Base-by-base conservation (phyloP, 2,888 invertebrate genomes). In the Orthosia gracilis region DNA sequence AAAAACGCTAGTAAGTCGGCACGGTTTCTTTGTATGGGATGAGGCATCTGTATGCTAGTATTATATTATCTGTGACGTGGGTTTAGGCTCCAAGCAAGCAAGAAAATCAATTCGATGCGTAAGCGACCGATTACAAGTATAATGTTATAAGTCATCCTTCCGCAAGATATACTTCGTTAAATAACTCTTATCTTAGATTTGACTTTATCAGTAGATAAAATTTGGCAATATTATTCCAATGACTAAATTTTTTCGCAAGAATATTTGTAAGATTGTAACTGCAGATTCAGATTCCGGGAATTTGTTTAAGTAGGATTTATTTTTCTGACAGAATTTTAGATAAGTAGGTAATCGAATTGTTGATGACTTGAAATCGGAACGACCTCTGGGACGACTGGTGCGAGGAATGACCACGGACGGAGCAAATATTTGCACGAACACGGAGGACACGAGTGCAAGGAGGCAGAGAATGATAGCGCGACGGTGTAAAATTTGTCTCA, bases 201-300 rank as follows among this genome's bases (percentile, higher is more conserved):
- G 23, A 7, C 15, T 15, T 61, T 57, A 77, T 73, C 55, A 66
- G 18, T 13, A 52, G 73, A 74, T 67, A 74, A 77, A 21, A 66
- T 52, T 23, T 66, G 49, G 13, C 45, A 50, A 50, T 50, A 57
- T 45, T 45, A 45, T 26, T 50, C 2, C 40, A 18, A 58, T 66
- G 77, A 77, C 18, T 50, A 55, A 26, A 21, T 18, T 26, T 23
- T 23, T 26, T 62, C n/a, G n/a, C 23, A 40, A 77, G 54, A 57
- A 73, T 18, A n/a, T n/a, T n/a, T n/a, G n/a, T n/a, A n/a, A n/a
- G n/a, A 21, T 57, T 26, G 67, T 76, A 2, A 40, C 4, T n/a
- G 13, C 5, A 18, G 23, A 40, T n/a, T 40, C 11, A 17, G 17
- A 40, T 73, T 26, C 21, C 3, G 11, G 2, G 18, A 58, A 73